phyloP scores from a whole-genome alignment of 1,140 invertebrate genomes.

The Penaeus vannamei region DNA sequence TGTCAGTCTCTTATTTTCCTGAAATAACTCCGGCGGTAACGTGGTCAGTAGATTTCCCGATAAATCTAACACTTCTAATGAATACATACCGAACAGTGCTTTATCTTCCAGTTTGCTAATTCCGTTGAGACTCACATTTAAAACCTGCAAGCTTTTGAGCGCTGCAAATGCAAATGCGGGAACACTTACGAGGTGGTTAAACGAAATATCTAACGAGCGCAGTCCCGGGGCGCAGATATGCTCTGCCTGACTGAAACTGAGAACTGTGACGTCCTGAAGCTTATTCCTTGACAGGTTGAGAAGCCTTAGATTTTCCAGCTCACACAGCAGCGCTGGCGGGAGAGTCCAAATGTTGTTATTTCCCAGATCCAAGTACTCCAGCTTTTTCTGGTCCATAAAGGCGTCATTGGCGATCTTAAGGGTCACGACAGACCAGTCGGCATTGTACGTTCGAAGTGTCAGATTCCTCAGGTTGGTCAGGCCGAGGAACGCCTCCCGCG shows the following conservation, averaged over 20 bases:
- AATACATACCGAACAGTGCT: constrained; percentile 67
- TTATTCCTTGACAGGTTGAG: constrained; percentile 86
- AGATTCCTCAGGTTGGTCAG: constrained; percentile 80
- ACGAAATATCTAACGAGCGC: constrained; percentile 82
- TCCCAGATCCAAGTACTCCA: constrained; percentile 78
- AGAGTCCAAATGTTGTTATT: constrained; percentile 87
- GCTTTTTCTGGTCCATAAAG: constrained; percentile 64
- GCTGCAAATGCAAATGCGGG: constrained; percentile 74
- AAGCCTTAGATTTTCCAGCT: constrained; percentile 78
- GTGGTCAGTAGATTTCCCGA: constrained; percentile 80
- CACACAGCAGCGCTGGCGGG: constrained; percentile 82
- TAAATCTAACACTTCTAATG: constrained; percentile 66
- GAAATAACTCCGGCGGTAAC: constrained; percentile 85
- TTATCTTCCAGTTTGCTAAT: constrained; percentile 67
- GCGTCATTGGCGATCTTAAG: constrained; percentile 82
- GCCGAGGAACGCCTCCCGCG: constrained; percentile 79
- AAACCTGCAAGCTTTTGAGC: constrained; percentile 63
- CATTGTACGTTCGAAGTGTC: constrained; percentile 82
- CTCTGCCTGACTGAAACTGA: constrained; percentile 82
- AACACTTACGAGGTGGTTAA: constrained; percentile 84
- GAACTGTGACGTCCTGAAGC: constrained; percentile 86
- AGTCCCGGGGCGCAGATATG: constrained; percentile 79
- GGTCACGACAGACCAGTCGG: constrained; percentile 82
- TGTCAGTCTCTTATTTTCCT: constrained; percentile 89
- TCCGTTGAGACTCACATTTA: constrained; percentile 67